Conservation (phyloP, 2,113 vertebrate genomes). For the Oncorhynchus gorbuscha region DNA sequence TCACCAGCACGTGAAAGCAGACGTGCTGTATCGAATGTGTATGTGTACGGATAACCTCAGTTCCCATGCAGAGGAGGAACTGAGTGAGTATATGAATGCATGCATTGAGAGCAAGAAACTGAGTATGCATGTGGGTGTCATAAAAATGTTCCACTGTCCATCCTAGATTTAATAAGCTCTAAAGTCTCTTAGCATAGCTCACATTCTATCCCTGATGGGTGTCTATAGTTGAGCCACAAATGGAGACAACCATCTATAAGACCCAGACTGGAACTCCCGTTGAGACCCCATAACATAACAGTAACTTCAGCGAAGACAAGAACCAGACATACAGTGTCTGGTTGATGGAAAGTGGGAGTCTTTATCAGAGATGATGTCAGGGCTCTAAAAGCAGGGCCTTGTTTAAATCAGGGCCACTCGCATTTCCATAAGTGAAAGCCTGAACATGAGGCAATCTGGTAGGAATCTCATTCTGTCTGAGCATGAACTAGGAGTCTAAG, state of each 20-base stretch:
- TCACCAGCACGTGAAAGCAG: neutral
- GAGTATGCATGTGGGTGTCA: neutral
- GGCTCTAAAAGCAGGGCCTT: slow-evolving; percentile 4
- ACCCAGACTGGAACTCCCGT: too few relatives aligned
- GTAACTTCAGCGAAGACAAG: neutral
- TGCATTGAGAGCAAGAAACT: neutral
- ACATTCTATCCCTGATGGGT: neutral
- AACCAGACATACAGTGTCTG: neutral
- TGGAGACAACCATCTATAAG: neutral
- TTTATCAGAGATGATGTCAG: neutral
- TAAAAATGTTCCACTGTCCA: neutral
- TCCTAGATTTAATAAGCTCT: neutral
- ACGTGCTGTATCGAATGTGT: neutral
- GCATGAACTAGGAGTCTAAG: slow-evolving; percentile 19
- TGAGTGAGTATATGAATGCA: neutral
- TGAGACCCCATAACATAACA: neutral
- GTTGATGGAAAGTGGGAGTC: neutral
- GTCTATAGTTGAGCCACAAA: neutral
- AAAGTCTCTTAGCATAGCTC: neutral
- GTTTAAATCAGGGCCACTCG: neutral
- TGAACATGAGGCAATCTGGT: slow-evolving; percentile 19
- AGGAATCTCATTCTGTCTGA: slow-evolving; percentile 32
- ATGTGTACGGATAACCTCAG: neutral
- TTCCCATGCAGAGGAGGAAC: neutral
- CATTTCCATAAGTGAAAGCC: slow-evolving; percentile 14